phyloP scores from a whole-genome alignment of 2,888 invertebrate genomes.

The Dioctria rufipes region DNA sequence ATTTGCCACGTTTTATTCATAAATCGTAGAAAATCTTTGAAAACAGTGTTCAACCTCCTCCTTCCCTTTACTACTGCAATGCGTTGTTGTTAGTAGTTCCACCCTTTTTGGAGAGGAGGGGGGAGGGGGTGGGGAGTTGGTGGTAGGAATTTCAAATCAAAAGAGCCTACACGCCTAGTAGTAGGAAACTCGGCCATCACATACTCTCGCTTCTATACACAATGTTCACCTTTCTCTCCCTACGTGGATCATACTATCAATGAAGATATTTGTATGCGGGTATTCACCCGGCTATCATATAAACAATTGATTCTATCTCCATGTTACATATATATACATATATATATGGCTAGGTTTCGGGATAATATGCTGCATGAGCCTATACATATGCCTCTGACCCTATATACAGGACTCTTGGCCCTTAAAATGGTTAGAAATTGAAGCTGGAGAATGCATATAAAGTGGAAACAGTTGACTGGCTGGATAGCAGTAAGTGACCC shows the following conservation, averaged over 20 bases:
- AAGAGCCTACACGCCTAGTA: too few species aligned
- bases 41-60: neutral
- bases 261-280: conserved; percentile 51
- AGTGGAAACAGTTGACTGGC: conserved; percentile 32
- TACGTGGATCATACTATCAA: conserved; percentile 46
- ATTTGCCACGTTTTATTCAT: conserved; percentile 54
- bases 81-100: conserved; percentile 1
- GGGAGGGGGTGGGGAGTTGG: neutral
- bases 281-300: conserved; percentile 46
- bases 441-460: conserved; percentile 24
- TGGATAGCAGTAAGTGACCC: conserved; percentile 42
- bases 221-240: neutral
- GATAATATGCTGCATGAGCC: conserved; percentile 14
- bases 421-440: conserved; percentile 5
- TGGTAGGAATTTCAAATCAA: neutral
- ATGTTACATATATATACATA: neutral
- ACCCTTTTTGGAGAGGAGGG: neutral
- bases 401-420: conserved; percentile 3
- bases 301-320: conserved; percentile 46
- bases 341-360: neutral
- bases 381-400: conserved; percentile 19
- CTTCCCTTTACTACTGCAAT: neutral
- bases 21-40: conserved; percentile 48
- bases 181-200: too few species aligned
- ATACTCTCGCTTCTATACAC: too few species aligned